Conservation (phyloP, 2,113 vertebrate genomes). For the Toxostoma redivivum region DNA sequence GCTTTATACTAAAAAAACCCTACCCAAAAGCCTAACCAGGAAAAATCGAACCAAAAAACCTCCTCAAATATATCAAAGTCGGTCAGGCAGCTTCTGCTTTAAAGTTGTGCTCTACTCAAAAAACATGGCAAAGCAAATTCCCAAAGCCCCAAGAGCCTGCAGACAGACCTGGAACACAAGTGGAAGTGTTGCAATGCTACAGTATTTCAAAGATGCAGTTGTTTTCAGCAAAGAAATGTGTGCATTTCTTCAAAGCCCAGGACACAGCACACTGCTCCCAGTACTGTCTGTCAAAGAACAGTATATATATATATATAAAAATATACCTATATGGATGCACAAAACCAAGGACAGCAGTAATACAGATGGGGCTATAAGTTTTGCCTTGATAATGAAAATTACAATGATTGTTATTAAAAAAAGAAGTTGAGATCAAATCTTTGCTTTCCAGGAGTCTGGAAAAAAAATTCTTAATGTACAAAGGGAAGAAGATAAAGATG, state of each 20-base stretch:
- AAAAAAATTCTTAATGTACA: not conserved
- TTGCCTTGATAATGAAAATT: not conserved
- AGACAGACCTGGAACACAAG: not conserved
- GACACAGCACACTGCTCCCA: not conserved
- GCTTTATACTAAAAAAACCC: not conserved
- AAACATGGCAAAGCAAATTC: not conserved
- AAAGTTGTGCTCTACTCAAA: not conserved
- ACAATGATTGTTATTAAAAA: not conserved
- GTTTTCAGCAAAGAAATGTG: not conserved
- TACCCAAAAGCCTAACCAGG: not conserved
- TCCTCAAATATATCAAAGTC: not conserved
- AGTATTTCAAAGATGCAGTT: not conserved
- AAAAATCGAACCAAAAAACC: not conserved
- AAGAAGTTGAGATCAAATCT: not conserved
- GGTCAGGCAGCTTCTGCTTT: not conserved
- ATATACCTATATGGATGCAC: no score
- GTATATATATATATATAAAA: no score
- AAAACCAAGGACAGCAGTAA: not conserved
- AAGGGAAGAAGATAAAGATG: not conserved
- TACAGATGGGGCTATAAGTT: not conserved
- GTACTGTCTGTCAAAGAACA: not conserved
- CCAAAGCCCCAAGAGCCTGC: not conserved
- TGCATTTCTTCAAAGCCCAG: not conserved
- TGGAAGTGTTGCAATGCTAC: not conserved
- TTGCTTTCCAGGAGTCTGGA: not conserved